These are phyloP conservation scores for Oreochromis spilurus DNA, from an alignment of 2,113 vertebrate species.

Conservation along the genomic window DNA sequence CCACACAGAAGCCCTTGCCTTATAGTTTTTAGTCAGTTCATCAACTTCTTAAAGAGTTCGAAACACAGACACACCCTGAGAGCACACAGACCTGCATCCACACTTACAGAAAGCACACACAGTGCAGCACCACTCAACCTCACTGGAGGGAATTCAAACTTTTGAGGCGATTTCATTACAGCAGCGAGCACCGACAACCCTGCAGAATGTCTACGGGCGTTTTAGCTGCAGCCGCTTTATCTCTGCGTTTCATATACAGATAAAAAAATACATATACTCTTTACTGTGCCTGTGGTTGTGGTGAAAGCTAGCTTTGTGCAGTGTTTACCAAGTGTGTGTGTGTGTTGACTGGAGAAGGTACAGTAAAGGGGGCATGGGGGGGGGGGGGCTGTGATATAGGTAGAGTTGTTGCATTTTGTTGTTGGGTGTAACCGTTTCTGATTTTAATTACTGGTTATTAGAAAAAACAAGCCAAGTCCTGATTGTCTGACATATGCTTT, in stretches of 20 bases:
- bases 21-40: slow-evolving; percentile 1
- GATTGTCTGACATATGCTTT: slow-evolving; percentile 55
- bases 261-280: neutral
- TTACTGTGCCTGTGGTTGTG: slow-evolving; percentile 54
- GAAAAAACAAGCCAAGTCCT: slow-evolving; percentile 37
- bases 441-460: slow-evolving; percentile 30
- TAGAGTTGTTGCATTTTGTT: slow-evolving; percentile 25
- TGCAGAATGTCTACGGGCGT: neutral
- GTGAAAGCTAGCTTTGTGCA: slow-evolving; percentile 53
- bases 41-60: neutral
- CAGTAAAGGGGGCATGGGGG: neutral
- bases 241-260: slow-evolving; percentile 17
- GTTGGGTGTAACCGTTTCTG: slow-evolving; percentile 40
- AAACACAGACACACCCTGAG: neutral
- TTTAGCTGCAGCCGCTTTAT: slow-evolving; percentile 4
- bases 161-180: neutral
- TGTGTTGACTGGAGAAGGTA: neutral
- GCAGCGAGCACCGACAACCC: neutral
- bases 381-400: neutral
- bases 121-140: neutral
- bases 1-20: slow-evolving; percentile 32
- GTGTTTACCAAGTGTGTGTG: slow-evolving; percentile 37
- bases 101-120: slow-evolving; percentile 10
- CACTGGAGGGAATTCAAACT: neutral
- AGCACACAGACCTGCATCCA: slow-evolving; percentile 15